Evolutionary conservation across 2,113 vertebrate genomes (phyloP).

Genomic region (Cyprinodon brontotheroides): DNA sequence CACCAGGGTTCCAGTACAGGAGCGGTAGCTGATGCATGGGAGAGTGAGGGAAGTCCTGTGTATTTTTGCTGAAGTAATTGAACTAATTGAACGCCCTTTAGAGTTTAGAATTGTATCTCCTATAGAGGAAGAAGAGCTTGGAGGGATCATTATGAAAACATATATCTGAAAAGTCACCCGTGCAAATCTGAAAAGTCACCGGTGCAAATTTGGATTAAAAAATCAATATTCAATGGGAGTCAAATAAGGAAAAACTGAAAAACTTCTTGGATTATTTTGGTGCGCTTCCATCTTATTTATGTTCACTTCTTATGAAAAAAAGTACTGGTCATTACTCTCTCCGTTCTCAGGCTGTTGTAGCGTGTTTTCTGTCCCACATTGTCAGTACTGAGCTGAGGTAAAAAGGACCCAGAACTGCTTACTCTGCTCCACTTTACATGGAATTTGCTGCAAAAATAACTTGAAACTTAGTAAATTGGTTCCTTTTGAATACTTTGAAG

Average conservation of each 20-base stretch:
- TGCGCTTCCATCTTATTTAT: too few species aligned
- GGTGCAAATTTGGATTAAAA: background rate
- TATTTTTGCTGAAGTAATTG: slow-evolving; percentile 19
- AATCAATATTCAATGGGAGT: background rate
- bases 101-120: background rate
- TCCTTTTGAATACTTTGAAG: too few species aligned
- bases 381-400: too few species aligned
- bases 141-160: slow-evolving; percentile 1
- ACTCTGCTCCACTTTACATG: too few species aligned
- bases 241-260: background rate
- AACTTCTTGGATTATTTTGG: too few species aligned
- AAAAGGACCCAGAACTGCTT: too few species aligned
- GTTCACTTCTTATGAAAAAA: too few species aligned
- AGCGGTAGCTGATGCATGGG: background rate
- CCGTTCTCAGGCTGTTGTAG: too few species aligned
- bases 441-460: too few species aligned
- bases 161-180: slow-evolving; percentile 9
- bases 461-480: too few species aligned
- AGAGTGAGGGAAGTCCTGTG: background rate
- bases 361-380: too few species aligned
- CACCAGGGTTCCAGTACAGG: background rate
- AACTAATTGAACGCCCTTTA: slow-evolving; percentile 23
- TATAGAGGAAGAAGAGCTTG: background rate
- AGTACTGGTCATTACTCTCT: too few species aligned
- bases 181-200: background rate